Evolutionary conservation across 2,888 invertebrate species (phyloP).

Genomic region (Archips crataeganus): DNA sequence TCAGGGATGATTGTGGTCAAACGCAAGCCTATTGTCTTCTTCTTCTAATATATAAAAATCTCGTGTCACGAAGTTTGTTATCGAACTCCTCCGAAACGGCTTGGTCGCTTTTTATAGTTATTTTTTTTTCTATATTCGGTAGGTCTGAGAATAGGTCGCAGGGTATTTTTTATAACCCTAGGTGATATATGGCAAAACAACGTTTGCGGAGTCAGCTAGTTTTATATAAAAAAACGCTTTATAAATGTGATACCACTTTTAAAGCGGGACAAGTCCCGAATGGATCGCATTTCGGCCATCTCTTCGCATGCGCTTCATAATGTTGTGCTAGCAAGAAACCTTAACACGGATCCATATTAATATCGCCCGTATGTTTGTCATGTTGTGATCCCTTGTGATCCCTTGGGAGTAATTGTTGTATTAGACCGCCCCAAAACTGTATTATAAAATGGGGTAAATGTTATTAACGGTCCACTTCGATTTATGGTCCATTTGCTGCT

Average conservation of each 20-base stretch:
- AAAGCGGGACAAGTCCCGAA: neutral
- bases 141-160: no score
- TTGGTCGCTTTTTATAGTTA: no score
- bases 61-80: no score
- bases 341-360: slow-evolving; percentile 22
- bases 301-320: slow-evolving; percentile 8
- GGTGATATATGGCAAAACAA: no score
- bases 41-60: no score
- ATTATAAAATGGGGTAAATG: slow-evolving; percentile 8
- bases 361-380: slow-evolving; percentile 16
- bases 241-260: neutral
- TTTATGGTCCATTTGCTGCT: neutral
- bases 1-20: no score
- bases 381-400: slow-evolving; percentile 16
- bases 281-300: neutral
- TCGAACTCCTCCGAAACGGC: no score
- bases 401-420: slow-evolving; percentile 18
- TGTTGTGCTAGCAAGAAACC: slow-evolving; percentile 4
- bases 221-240: no score
- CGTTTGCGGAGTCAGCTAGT: no score
- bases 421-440: slow-evolving; percentile 10
- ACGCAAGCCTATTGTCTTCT: no score
- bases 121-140: no score
- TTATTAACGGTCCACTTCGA: slow-evolving; percentile 8
- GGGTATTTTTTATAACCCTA: no score